phyloP scores from a whole-genome alignment of 2,888 invertebrate species.

The Megalurothrips usitatus region DNA sequence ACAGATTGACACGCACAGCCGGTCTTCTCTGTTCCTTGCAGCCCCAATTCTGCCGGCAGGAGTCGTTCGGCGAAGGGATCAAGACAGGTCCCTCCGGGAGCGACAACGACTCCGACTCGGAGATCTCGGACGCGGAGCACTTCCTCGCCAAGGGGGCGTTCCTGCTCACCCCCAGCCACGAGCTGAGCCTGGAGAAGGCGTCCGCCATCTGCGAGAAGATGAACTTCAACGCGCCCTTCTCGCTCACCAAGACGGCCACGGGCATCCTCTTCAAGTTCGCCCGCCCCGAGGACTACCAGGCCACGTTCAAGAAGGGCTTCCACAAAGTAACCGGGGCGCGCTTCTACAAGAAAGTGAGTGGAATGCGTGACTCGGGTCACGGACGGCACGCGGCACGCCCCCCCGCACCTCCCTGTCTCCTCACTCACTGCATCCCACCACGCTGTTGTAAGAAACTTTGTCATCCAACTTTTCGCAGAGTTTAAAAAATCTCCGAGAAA shows the following conservation, averaged over 20 bases:
- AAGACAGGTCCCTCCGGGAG: constrained; percentile 26
- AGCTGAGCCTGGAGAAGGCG: constrained; percentile 79
- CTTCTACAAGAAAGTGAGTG: constrained; percentile 75
- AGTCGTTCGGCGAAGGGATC: constrained; percentile 19
- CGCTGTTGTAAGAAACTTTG: too few species aligned
- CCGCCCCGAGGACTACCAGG: constrained; percentile 79
- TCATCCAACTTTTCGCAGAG: too few species aligned
- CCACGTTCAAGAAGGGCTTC: constrained; percentile 81
- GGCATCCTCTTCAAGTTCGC: constrained; percentile 86
- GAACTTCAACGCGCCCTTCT: constrained; percentile 81
- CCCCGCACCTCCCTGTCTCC: too few species aligned
- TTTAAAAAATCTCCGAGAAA: too few species aligned
- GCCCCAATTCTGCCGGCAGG: constrained; percentile 3
- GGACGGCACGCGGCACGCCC: too few species aligned
- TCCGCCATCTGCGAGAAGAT: constrained; percentile 83
- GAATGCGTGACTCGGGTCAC: neutral
- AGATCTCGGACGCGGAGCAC: constrained; percentile 67
- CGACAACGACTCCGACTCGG: constrained; percentile 72
- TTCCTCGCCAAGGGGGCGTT: constrained; percentile 70
- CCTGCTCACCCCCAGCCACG: constrained; percentile 78
- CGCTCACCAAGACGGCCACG: constrained; percentile 80
- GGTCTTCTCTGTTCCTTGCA: neutral
- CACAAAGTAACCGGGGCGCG: constrained; percentile 81
- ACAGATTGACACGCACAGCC: too few species aligned
- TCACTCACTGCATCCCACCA: too few species aligned